phyloP scores from a whole-genome alignment of 1,140 invertebrate species.

The Drosophila sechellia region DNA sequence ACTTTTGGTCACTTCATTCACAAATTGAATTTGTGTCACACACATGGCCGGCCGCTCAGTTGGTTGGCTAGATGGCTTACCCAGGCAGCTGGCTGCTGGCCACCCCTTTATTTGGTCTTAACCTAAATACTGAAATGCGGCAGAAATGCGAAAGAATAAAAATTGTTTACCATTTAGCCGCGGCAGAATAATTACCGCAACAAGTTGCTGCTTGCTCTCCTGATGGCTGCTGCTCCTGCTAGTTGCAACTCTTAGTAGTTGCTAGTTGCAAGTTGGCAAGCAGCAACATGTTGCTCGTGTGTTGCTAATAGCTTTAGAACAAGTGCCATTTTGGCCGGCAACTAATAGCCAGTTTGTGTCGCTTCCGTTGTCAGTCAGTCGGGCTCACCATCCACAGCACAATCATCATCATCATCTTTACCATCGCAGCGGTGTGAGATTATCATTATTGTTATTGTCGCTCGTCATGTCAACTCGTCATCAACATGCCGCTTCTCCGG shows the following conservation, averaged over 20 bases:
- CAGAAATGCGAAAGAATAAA: slow-evolving; percentile 50
- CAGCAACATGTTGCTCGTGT: slow-evolving; percentile 61
- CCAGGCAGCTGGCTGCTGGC: slow-evolving; percentile 32
- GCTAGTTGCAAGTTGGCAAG: slow-evolving; percentile 27
- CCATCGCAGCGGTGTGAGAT: slow-evolving; percentile 64
- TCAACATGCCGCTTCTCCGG: slow-evolving; percentile 63
- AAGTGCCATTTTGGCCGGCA: slow-evolving; percentile 81
- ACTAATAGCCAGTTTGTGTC: slow-evolving; percentile 82
- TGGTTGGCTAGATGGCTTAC: slow-evolving; percentile 23
- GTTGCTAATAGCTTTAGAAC: slow-evolving; percentile 81
- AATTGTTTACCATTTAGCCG: slow-evolving; percentile 77
- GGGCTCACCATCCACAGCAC: slow-evolving; percentile 29
- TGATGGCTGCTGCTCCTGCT: slow-evolving; percentile 18
- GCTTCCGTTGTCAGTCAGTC: slow-evolving; percentile 75
- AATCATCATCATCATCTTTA: slow-evolving; percentile 40
- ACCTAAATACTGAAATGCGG: slow-evolving; percentile 73
- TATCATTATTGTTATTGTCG: slow-evolving; percentile 83
- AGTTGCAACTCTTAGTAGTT: slow-evolving; percentile 7
- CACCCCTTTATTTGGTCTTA: slow-evolving; percentile 83
- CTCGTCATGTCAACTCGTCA: slow-evolving; percentile 83
- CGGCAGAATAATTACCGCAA: slow-evolving; percentile 74
- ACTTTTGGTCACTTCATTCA: slow-evolving; percentile 76
- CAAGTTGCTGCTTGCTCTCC: slow-evolving; percentile 55
- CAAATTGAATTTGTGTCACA: slow-evolving; percentile 76
- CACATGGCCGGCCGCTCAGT: slow-evolving; percentile 17